A percentile compares a stretch with the other conserved stretches of the same genome.
Evolutionary conservation across 2,797 vertebrate species (phyloP).

Genomic region (Hypotaenidia okinawae): DNA sequence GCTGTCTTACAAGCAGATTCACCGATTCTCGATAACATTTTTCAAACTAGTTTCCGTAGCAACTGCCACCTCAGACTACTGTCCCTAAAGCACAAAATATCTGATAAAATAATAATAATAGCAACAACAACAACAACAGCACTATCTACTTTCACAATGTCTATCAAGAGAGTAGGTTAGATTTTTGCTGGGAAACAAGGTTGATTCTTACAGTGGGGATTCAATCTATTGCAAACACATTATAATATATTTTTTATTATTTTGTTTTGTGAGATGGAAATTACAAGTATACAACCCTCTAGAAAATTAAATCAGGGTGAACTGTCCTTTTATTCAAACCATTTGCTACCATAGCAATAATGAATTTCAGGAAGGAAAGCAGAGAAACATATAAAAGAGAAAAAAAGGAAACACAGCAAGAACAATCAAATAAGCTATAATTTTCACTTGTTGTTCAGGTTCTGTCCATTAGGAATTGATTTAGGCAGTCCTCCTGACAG

Average conservation of each 20-base stretch:
- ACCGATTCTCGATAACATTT: neutral
- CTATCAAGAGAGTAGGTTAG: neutral
- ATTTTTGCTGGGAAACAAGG: constrained; percentile 31
- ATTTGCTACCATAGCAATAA: neutral
- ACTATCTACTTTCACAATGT: neutral
- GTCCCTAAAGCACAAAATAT: constrained; percentile 40
- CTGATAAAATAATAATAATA: constrained; percentile 55
- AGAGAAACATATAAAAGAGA: neutral
- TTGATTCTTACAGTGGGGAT: neutral
- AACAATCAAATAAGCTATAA: neutral
- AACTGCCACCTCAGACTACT: constrained; percentile 54
- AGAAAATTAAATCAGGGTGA: constrained; percentile 6
- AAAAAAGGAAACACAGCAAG: neutral
- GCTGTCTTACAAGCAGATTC: constrained; percentile 56
- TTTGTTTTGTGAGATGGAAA: constrained; percentile 4
- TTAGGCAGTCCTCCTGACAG: neutral
- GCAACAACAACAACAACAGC: neutral
- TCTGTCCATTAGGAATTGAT: constrained; percentile 10
- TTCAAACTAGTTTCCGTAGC: constrained; percentile 71
- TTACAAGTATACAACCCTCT: neutral
- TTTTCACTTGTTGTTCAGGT: neutral
- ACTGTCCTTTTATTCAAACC: neutral
- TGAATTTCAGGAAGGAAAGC: neutral
- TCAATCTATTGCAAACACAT: constrained; percentile 9
- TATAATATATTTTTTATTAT: constrained; percentile 1